Conservation (phyloP, 1,140 invertebrate species). For the Thalassaphorura encarpata region DNA sequence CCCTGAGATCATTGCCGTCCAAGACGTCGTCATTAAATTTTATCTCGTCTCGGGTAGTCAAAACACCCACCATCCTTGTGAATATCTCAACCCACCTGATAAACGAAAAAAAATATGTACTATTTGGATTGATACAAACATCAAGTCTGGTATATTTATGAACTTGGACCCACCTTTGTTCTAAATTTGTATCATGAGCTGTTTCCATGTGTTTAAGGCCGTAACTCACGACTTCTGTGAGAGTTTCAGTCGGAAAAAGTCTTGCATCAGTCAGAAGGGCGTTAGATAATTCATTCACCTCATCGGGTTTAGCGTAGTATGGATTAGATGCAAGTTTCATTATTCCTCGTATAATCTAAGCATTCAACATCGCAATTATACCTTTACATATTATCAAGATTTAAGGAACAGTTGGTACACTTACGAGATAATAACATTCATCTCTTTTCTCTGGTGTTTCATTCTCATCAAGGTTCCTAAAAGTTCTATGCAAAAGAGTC, state of each 20-base stretch:
- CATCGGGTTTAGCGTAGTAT: background rate
- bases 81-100: conserved; percentile 28
- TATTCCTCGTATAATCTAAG: background rate
- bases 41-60: conserved; percentile 9
- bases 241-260: conserved; percentile 16
- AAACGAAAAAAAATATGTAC: background rate
- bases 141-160: background rate
- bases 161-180: background rate
- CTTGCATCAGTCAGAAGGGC: conserved; percentile 10
- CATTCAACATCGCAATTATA: background rate
- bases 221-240: background rate
- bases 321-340: background rate
- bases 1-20: conserved; percentile 6
- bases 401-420: too few species aligned
- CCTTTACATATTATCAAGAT: too few species aligned
- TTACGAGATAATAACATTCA: too few species aligned
- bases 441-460: too few species aligned
- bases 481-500: too few species aligned
- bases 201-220: conserved; percentile 16
- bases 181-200: conserved; percentile 2
- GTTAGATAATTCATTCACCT: conserved; percentile 11
- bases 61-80: conserved; percentile 13
- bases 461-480: too few species aligned
- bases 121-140: background rate
- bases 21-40: conserved; percentile 12